Evolutionary conservation across 2,113 vertebrate genomes (phyloP).

Genomic region (Bubalus kerabau): DNA sequence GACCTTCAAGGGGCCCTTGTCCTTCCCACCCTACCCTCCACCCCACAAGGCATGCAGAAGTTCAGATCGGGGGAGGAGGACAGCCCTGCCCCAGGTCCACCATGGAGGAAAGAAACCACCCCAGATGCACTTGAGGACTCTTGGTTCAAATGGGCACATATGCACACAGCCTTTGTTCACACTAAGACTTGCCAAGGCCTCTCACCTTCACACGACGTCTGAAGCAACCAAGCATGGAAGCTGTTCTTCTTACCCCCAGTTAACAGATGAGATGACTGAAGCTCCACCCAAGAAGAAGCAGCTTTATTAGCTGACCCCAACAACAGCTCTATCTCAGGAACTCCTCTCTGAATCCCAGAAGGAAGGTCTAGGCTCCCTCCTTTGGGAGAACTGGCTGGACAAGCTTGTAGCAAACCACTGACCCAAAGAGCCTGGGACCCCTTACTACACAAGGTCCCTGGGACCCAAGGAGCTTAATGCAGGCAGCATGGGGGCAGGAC

Average conservation of each 20-base stretch:
- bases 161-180: not conserved
- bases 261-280: not conserved
- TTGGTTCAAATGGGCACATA: not conserved
- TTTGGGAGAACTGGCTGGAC: not conserved
- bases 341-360: not conserved
- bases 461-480: not conserved
- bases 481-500: not conserved
- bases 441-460: not conserved
- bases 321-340: not conserved
- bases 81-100: not conserved
- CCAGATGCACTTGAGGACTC: not conserved
- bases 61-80: not conserved
- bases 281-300: not conserved
- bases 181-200: not conserved
- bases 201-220: not conserved
- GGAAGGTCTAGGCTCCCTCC: not conserved
- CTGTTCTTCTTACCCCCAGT: not conserved
- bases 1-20: not conserved
- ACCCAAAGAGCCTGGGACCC: not conserved
- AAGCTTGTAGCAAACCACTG: not conserved
- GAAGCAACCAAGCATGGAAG: not conserved
- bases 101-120: not conserved
- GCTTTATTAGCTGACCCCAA: not conserved
- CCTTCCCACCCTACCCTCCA: not conserved
- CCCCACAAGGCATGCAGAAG: not conserved